Evolutionary conservation across 92 coral and sea anemone genomes (phyloP), one percentile per base, ranked within the genome.

Genomic region (Parazoanthus darwini): DNA sequence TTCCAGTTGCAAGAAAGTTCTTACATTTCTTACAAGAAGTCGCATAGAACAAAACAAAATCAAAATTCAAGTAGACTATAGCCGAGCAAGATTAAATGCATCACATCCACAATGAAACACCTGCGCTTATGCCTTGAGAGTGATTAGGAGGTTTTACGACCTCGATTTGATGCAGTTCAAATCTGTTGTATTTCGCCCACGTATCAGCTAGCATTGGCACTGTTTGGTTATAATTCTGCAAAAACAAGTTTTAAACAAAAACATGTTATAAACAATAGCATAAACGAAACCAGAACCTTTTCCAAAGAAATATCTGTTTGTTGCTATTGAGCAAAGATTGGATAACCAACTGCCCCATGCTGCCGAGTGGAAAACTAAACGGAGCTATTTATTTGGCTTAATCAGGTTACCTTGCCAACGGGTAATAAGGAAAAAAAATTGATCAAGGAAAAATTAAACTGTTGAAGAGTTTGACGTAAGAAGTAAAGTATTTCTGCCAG

Each of bases 101-200:
- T 15, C 15, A 48, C 8, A n/a, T 36, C 43, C 10, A 42, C 36
- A 9, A 11, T 46, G 35, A 79, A 79, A 48, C 82, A 79, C 82
- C 82, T 79, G 82, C 82, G 82, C 56, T 46, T 23, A 18, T 35
- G 82, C 35, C 36, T 77, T 79, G 37, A 39, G 6, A 46, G 33
- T n/a, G 81, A 22, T 77, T 74, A 77, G 59, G 20, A 14, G 59
- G 59, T 20, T 43, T 3, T 10, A 36, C 13, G 20, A 16, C 58
- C 67, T 48, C 82, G 54, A 18, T 46, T 79, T 79, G 82, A 50
- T 14, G 38, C 82, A 79, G 26, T 79, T 79, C 66, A 9, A 79
- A 79, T 50, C 56, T 79, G 82, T 79, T 79, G 82, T 59, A 48
- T 16, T 9, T 48, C 82, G 37, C 38, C 65, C 38, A 79, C 82